Evolutionary conservation across 2,797 vertebrate species (phyloP).

Genomic region (Cephalopachus bancanus): DNA sequence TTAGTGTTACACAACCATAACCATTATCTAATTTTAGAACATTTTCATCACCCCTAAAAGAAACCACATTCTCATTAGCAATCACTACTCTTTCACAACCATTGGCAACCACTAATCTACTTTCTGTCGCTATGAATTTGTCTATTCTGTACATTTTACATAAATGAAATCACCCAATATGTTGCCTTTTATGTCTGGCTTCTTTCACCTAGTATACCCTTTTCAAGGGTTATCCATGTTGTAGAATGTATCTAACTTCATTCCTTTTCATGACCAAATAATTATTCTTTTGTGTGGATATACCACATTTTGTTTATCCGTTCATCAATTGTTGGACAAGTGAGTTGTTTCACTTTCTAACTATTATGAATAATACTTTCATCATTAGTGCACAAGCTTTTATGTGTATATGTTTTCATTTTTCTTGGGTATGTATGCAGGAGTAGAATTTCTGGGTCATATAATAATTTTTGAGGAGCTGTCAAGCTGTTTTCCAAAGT

Average conservation of each 20-base stretch:
- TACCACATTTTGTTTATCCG: conserved; percentile 2
- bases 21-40: too few species aligned
- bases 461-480: conserved; percentile 9
- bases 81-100: too few species aligned
- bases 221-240: background rate
- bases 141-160: background rate
- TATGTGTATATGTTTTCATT: conserved; percentile 12
- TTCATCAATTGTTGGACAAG: background rate
- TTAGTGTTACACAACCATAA: too few species aligned
- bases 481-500: conserved; percentile 33
- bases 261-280: conserved; percentile 45
- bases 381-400: background rate
- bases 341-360: background rate
- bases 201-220: background rate
- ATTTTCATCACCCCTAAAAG: too few species aligned
- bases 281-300: background rate
- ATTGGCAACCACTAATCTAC: too few species aligned
- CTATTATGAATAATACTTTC: background rate
- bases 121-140: too few species aligned
- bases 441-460: background rate
- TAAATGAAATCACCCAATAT: background rate
- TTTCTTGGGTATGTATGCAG: background rate
- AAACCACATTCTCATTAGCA: too few species aligned
- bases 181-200: background rate
- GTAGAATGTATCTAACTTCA: background rate